Base-by-base conservation (phyloP, 30 jellyfish, hydroid and myxozoan genomes). In the Phacellophora camtschatica region DNA sequence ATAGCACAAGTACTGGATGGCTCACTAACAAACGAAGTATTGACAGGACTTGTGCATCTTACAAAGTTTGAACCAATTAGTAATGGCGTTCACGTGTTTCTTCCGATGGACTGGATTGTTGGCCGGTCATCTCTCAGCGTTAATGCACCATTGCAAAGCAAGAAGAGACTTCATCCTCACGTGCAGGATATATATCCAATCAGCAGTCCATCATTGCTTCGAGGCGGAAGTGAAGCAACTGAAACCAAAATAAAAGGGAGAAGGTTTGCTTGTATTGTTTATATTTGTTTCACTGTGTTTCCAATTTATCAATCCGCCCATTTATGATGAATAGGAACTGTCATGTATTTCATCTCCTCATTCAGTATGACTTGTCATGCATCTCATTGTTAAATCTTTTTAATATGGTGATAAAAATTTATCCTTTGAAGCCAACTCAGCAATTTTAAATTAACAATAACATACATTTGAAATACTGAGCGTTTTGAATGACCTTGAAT, bases 71-170 rank as follows among this genome's bases (percentile, higher is more conserved):
- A 76, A 33, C 92, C 95, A 12, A 92, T 91, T 20, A 58, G 53
- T 23, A 76, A 56, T 25, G 96, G 98, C 34, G 88, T 95, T 20
- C 90, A 91, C 29, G 48, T 85, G 27, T 72, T 79, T 25, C 80
- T 58, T 22, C 98, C 98, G 2, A 81, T 91, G 67, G 87, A 91
- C 62, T 91, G 98, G 98, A 75, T 56, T 39, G 95, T 85, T 28
- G 91, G 88, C 30, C 53, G 84, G 29, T 45, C 93, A 11, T 28
- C 85, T 13, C 71, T 49, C 34, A 48, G 75, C 55, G 78, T 73
- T 33, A 81, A 81, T 37, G 78, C 77, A 3, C 93, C 75, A 43
- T 19, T 68, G 55, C 82, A 81, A 39, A 69, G 93, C 35, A 81
- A 81, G 68, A 49, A 55, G 66, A 33, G 83, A 24, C 59, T 66